These are phyloP conservation scores for Trissolcus brochymenae DNA, from an alignment of 2,888 invertebrate genomes.

Conservation along the genomic window DNA sequence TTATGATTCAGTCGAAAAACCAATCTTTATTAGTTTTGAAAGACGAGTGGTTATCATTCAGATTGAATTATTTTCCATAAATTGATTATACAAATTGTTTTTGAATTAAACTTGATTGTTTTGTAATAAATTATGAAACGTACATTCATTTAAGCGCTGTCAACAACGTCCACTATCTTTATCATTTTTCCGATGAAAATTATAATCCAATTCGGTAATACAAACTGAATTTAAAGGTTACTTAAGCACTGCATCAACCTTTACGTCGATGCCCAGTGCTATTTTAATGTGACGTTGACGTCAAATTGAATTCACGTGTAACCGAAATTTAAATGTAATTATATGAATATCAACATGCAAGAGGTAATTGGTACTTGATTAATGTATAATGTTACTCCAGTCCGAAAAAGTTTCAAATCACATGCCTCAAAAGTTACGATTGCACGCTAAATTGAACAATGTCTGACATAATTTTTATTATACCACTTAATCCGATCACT, in stretches of 20 bases:
- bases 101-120: too few relatives aligned
- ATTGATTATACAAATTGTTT: too few relatives aligned
- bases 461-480: slow-evolving; percentile 22
- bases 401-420: slow-evolving; percentile 30
- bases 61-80: slow-evolving; percentile 2
- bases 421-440: slow-evolving; percentile 19
- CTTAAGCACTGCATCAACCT: slow-evolving; percentile 15
- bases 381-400: slow-evolving; percentile 18
- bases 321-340: slow-evolving; percentile 35
- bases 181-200: too few relatives aligned
- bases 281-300: slow-evolving; percentile 21
- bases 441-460: slow-evolving; percentile 21
- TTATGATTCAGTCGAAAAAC: slow-evolving; percentile 2
- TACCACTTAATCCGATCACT: slow-evolving; percentile 18
- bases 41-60: slow-evolving; percentile 29
- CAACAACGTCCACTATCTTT: too few relatives aligned
- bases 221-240: slow-evolving; percentile 11
- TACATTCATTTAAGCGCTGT: too few relatives aligned
- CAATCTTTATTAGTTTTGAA: slow-evolving; percentile 25
- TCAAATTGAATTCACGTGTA: slow-evolving; percentile 25
- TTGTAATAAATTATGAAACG: too few relatives aligned
- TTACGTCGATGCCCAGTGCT: neutral
- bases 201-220: neutral
- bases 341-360: slow-evolving; percentile 31
- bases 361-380: slow-evolving; percentile 26